phyloP scores from a whole-genome alignment of 2,888 invertebrate genomes.

The Caradrina kadenii region DNA sequence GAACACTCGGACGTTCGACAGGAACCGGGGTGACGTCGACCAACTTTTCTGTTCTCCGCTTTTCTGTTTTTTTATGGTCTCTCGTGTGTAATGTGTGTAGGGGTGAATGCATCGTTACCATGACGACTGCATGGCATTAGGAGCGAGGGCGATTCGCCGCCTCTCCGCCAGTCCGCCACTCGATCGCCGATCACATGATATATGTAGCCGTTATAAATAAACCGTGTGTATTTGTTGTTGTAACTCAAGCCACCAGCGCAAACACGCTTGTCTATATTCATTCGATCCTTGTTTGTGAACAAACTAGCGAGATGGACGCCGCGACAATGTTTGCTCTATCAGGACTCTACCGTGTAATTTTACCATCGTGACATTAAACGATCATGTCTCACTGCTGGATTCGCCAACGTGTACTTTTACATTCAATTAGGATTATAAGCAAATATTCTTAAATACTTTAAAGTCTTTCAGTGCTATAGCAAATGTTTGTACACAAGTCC shows the following conservation, averaged over 20 bases:
- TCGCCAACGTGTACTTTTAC: slow-evolving; percentile 5
- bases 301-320: slow-evolving; percentile 86
- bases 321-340: slow-evolving; percentile 81
- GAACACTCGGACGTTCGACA: slow-evolving; percentile 90
- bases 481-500: neutral
- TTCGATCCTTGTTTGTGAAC: slow-evolving; percentile 87
- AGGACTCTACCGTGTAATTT: slow-evolving; percentile 80
- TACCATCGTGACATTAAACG: slow-evolving; percentile 65
- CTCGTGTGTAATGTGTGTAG: slow-evolving; percentile 79
- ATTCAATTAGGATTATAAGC: slow-evolving; percentile 1
- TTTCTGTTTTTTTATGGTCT: slow-evolving; percentile 87
- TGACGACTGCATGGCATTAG: slow-evolving; percentile 88
- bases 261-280: slow-evolving; percentile 88
- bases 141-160: slow-evolving; percentile 68
- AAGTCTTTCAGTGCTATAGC: neutral
- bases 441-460: neutral
- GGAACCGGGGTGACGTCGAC: slow-evolving; percentile 87
- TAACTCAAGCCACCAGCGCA: slow-evolving; percentile 84
- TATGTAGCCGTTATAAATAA: slow-evolving; percentile 73
- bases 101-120: slow-evolving; percentile 86
- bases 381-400: slow-evolving; percentile 16
- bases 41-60: slow-evolving; percentile 85
- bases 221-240: slow-evolving; percentile 82
- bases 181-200: slow-evolving; percentile 69
- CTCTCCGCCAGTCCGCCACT: slow-evolving; percentile 35